Base-by-base conservation (phyloP, 2,797 vertebrate species). In the Tapirus indicus region DNA sequence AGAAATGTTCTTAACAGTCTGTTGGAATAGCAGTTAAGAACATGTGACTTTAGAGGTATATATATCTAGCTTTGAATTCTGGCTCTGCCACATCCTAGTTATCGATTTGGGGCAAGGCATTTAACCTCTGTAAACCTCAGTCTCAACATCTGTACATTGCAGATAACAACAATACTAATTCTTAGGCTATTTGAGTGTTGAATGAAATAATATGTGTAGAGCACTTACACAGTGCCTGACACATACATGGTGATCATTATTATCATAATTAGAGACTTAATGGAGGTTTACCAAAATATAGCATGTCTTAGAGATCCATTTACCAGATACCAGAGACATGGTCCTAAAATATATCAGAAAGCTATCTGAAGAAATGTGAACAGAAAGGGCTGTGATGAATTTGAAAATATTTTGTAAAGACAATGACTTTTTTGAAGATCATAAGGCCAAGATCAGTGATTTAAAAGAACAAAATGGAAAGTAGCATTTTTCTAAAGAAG, bases 381-480 rank as follows among this genome's bases (percentile, higher is more conserved):
- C n/a, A 64, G 66, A 60, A 86, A 88, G 47, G 35, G 77, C 9
- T 54, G n/a, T 14, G 44, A 86, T 32, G 38, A 47, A 32, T 44
- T 62, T 85, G 38, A 75, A 85, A 80, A 54, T 89, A 41, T 16
- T 96, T 94, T 62, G 17, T 16, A 56, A 93, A 83, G 49, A 77
- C 20, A 49, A 49, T 41, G 52, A 92, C 62, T 8, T 74, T 41
- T 44, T 21, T 58, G 49, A 82, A 25, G 69, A 87, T 68, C 21
- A n/a, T 38, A 86, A 87, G 88, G 54, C 23, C 27, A 84, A 87
- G n/a, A 71, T 23, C 52, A 69, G 41, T 58, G 56, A 35, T 41
- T 93, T 64, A 89, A 90, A 62, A 86, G n/a, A 77, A 77, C 60
- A 75, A 88, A 86, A 87, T 41, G 12, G 38, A 69, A 92, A 44